Base-by-base conservation (phyloP, 2,113 vertebrate species). In the Thinocorus orbignyianus region DNA sequence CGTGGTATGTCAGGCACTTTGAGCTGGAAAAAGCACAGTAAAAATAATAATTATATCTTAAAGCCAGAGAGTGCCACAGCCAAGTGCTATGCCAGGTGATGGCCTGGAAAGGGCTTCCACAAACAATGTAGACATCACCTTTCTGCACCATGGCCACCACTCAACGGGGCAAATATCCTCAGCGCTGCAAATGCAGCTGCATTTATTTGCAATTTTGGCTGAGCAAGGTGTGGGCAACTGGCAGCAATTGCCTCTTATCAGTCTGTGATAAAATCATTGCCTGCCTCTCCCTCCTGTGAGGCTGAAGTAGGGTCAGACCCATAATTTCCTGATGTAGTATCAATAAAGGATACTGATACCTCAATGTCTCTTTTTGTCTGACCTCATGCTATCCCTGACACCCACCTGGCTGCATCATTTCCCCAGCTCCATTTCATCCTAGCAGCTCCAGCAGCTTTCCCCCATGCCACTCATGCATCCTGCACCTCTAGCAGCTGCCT, bases 51-150 rank as follows among this genome's bases (percentile, higher is more conserved):
- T 23, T 57, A 9, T 23, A 2, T 6, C 31, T 88, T n/a, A 37
- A 46, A 51, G 17, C 5, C 30, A 60, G 1, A 0, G n/a, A 41
- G 20, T 77, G 30, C 12, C 2, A 33, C 1, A 76, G 8, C 35
- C 39, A 80, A 80, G 10, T 11, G 17, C 7, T n/a, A 1, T 71
- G 17, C 6, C 9, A 31, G 18, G 24, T 44, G 41, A 33, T 79
- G 49, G 35, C 23, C 54, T 42, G 37, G 31, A 73, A 73, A 78
- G 7, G 4, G 4, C 37, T 58, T 54, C 46, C 26, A 11, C 17
- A 71, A 61, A 48, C 35, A 7, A 11, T 0, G 4, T 17, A 58
- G 13, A 3, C 6, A 9, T 11, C 15, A 78, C 13, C 9, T 57
- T 72, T 10, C 54, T 83, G 25, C 31, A 58, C 9, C 17, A 7